phyloP scores from a whole-genome alignment of 2,113 vertebrate species.

The Mormyrus iriodes region DNA sequence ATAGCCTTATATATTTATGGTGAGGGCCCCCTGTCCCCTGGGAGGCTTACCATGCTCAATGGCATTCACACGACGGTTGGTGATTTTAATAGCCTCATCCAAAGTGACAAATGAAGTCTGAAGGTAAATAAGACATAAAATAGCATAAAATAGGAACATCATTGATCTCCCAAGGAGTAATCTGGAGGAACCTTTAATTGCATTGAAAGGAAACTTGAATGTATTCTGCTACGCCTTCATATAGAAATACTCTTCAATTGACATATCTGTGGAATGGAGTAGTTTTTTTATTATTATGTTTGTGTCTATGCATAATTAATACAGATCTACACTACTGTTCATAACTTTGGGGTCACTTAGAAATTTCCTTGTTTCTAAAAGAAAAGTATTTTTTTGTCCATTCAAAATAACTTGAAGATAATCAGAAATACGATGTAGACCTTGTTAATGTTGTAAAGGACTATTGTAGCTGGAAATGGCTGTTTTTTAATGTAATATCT shows the following conservation, averaged over 20 bases:
- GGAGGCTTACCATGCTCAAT: conserved; percentile 87
- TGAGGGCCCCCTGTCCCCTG: neutral
- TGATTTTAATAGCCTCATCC: conserved; percentile 98
- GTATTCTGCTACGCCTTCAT: neutral
- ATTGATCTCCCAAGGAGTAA: neutral
- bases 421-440: too few species aligned
- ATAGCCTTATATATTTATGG: neutral
- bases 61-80: conserved; percentile 94
- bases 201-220: neutral
- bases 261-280: neutral
- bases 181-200: neutral
- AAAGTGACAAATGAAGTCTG: conserved; percentile 96
- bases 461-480: too few species aligned
- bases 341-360: too few species aligned
- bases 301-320: neutral
- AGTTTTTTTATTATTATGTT: neutral
- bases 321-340: neutral
- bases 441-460: too few species aligned
- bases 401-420: too few species aligned
- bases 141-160: neutral
- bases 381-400: too few species aligned
- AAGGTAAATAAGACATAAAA: neutral
- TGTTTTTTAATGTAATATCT: too few species aligned
- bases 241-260: neutral
- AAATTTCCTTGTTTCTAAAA: too few species aligned